Evolutionary conservation across 2,113 vertebrate genomes (phyloP), one percentile per base, ranked within the genome.

Genomic region (Forbesichthys papilliferus): DNA sequence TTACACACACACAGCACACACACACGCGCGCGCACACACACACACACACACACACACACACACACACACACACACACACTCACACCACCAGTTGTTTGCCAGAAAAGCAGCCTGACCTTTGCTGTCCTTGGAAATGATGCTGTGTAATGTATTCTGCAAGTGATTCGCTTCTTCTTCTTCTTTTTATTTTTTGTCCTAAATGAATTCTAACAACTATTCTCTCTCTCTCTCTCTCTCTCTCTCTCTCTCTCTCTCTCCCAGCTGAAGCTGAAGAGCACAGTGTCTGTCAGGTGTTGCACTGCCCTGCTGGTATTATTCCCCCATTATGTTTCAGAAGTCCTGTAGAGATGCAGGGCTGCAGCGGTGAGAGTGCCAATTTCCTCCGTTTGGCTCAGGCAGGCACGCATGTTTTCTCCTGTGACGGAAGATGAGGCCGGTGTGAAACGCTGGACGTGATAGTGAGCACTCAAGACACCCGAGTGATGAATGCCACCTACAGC

Each of bases 121-220:
- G 12, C 53, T 72, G 87, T 91, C 90, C 87, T 90, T 85, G 76
- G 68, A 85, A 67, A 64, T 66, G 70, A 80, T 61, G 71, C 80
- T 71, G 77, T 62, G 65, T 89, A 89, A 88, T 89, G 47, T 85
- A 90, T 92, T 89, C 89, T 61, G 65, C 79, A 82, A 79, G 82
- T 85, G 82, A 88, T 86, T 89, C 72, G 68, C 82, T 82, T 84
- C 81, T 75, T 81, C 27, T 0, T 27, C 27, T 27, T 27, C 81
- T 82, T 84, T 82, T 75, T 81, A 18, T 0, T 68, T 68, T 69
- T 68, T 61, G 57, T 55, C 47, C 78, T 80, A 89, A 79, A 89
- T 92, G 86, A 91, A 93, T 93, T 90, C 91, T 89, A 92, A 92
- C 82, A 82, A 69, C 68, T 72, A 77, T 82, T 42, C 71, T 61